These are phyloP conservation scores for Chanos chanos DNA, from an alignment of 2,797 vertebrate species.

Conservation along the genomic window DNA sequence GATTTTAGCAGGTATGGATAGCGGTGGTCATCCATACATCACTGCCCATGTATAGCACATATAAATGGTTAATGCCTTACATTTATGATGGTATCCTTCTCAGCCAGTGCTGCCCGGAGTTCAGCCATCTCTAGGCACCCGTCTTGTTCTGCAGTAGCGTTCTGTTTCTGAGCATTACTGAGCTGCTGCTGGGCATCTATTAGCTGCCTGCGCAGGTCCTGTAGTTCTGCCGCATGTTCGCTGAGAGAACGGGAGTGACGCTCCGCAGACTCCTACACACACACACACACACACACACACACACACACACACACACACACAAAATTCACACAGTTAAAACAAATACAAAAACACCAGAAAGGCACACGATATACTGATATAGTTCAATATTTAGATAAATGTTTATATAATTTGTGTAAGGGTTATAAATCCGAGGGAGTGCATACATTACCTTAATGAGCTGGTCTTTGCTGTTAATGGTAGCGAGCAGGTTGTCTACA, in stretches of 20 bases:
- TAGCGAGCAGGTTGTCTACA: conserved; percentile 71
- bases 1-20: not conserved
- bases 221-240: conserved; percentile 67
- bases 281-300: conserved; percentile 1
- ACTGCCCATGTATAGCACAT: not conserved
- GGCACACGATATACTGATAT: not conserved
- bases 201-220: conserved; percentile 69
- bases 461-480: conserved; percentile 76
- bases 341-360: not conserved
- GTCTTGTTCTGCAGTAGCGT: conserved; percentile 56
- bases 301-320: not conserved
- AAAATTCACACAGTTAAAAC: not conserved
- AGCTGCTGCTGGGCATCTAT: conserved; percentile 65
- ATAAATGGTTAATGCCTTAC: conserved; percentile 50
- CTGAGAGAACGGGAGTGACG: conserved; percentile 67
- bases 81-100: conserved; percentile 74
- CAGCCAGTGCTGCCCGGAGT: conserved; percentile 60
- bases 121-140: conserved; percentile 60
- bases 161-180: conserved; percentile 57
- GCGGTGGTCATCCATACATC: not conserved
- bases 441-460: conserved; percentile 67
- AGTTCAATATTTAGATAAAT: not conserved
- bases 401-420: not conserved
- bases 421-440: not conserved
- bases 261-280: conserved; percentile 69